Base-by-base conservation (phyloP, 2,797 vertebrate genomes). In the Hafferia zeledoni region DNA sequence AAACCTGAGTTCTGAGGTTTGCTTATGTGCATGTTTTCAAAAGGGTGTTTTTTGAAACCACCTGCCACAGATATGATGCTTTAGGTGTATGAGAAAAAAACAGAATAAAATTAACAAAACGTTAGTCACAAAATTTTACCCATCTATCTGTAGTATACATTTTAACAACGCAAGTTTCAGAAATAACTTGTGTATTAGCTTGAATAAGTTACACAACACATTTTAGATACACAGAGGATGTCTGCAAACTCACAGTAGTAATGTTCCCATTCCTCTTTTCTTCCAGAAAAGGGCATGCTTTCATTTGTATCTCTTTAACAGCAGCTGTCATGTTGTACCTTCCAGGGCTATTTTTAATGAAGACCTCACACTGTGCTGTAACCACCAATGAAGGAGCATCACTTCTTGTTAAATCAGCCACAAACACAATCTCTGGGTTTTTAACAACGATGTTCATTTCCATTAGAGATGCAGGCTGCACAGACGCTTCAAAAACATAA, bases 391-490 rank as follows among this genome's bases (percentile, higher is more conserved):
- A 98, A 27, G 99, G 99, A 67, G 99, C 99, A 64, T 99, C 99
- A 16, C 98, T 98, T 67, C 98, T 98, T n/a, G 99, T 99, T 97
- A 99, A 98, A 95, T 99, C 99, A 4, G 99, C 99, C 96, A 99
- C 99, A 94, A 99, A 99, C 33, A 99, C 98, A 31, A 99, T 98
- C 97, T 99, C 99, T 8, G 99, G 99, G 96, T 99, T 99, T 97
- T 98, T 98, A 96, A 99, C 98, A 64, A 98, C 18, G 50, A 99
- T 96, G 63, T 99, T 99, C 64, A 99, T 98, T 97, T 99, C 99
- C 35, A 98, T 98, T 67, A 98, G 99, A 43, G 98, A 97, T 57
- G 97, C 95, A 14, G 97, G 95, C 56, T 98, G 96, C 82, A 96
- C 37, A 83, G 98, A 75, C 79, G 87, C 98, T 98, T 97, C 88